Conservation (phyloP, 2,888 invertebrate genomes). For the Drosophila bunnanda region DNA sequence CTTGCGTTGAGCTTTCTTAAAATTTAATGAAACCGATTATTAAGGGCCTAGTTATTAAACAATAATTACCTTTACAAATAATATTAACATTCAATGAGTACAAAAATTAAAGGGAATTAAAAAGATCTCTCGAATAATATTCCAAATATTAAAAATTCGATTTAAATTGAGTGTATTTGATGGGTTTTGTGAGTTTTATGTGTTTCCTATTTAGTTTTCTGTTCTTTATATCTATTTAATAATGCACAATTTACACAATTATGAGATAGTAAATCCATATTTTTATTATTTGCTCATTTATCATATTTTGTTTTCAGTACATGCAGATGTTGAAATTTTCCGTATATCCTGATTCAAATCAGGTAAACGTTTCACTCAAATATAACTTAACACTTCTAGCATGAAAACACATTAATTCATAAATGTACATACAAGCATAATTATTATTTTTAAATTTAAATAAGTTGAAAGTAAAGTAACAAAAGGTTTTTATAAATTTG, state of each 20-base stretch:
- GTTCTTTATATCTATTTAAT: too few relatives aligned
- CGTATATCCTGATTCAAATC: constrained; percentile 17
- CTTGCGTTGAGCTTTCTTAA: too few relatives aligned
- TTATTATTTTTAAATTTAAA: background rate
- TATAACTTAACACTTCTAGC: background rate
- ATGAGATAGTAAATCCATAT: background rate
- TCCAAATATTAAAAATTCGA: background rate
- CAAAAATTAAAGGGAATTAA: background rate
- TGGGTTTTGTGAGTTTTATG: too few relatives aligned
- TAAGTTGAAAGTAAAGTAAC: background rate
- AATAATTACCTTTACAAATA: too few relatives aligned
- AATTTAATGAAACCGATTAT: too few relatives aligned
- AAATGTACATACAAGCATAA: background rate
- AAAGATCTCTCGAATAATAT: background rate
- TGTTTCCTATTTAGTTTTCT: too few relatives aligned
- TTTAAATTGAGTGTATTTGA: too few relatives aligned
- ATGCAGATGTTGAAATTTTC: constrained; percentile 21
- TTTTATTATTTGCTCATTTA: constrained; percentile 5
- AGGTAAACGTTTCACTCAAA: constrained; percentile 10
- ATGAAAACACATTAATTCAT: background rate
- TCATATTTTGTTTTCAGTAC: constrained; percentile 17
- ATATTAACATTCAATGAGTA: too few relatives aligned
- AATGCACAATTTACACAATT: too few relatives aligned
- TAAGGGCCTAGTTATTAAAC: too few relatives aligned
- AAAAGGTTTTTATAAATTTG: background rate